phyloP scores from a whole-genome alignment of 2,113 vertebrate species.

The Shinisaurus crocodilurus region DNA sequence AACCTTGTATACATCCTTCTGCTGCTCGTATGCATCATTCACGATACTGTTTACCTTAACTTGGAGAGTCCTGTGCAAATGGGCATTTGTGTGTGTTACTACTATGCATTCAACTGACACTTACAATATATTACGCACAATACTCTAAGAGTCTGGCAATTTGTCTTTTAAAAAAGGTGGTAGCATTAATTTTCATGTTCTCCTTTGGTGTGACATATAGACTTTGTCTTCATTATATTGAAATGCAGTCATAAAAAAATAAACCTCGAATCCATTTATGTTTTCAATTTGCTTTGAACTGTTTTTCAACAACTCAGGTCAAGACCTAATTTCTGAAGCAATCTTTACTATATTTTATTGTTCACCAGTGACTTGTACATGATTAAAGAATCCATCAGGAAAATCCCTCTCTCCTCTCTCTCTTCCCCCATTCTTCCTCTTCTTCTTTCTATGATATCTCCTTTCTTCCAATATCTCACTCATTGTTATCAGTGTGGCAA shows the following conservation, averaged over 20 bases:
- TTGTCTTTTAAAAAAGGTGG: conserved; percentile 48
- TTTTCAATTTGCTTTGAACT: conserved; percentile 85
- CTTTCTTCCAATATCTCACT: conserved; percentile 58
- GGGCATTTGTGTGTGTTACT: neutral
- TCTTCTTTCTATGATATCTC: conserved; percentile 67
- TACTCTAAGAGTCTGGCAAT: conserved; percentile 45
- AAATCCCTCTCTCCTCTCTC: conserved; percentile 49
- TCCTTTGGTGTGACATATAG: conserved; percentile 71
- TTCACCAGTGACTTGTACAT: conserved; percentile 72
- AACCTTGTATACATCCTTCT: neutral
- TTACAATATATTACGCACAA: conserved; percentile 18
- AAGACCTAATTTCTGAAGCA: conserved; percentile 85
- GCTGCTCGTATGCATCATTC: conserved; percentile 13
- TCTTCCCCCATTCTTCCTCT: conserved; percentile 38
- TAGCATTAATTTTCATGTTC: conserved; percentile 79
- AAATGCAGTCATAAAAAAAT: conserved; percentile 70
- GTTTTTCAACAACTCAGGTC: conserved; percentile 87
- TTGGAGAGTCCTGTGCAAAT: neutral
- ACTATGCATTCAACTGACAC: conserved; percentile 6
- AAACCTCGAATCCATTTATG: conserved; percentile 82
- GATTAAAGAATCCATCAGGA: conserved; percentile 85
- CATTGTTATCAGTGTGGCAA: conserved; percentile 38
- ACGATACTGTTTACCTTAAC: neutral
- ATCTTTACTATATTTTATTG: conserved; percentile 74
- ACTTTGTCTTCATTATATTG: conserved; percentile 87